These are phyloP conservation scores for Acronicta alni DNA, from an alignment of 2,888 invertebrate species.

Conservation along the genomic window DNA sequence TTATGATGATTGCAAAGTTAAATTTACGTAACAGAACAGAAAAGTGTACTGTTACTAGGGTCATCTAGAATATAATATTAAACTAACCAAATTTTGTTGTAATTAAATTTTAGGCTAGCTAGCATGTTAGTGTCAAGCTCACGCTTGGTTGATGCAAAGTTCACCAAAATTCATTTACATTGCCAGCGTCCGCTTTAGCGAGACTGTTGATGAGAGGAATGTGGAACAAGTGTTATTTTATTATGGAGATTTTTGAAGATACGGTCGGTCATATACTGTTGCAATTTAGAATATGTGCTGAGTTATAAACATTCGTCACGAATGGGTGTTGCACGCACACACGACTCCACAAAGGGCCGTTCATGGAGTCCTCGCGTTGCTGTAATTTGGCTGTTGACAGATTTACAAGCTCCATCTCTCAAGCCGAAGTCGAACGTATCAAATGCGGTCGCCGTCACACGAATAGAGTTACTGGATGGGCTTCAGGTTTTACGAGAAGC, in stretches of 20 bases:
- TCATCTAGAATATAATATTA: constrained; percentile 17
- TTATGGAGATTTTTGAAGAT: constrained; percentile 5
- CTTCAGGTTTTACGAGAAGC: constrained; percentile 57
- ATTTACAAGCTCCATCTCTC: constrained; percentile 76
- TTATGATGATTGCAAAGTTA: background rate
- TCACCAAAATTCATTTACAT: constrained; percentile 44
- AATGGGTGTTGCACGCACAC: constrained; percentile 62
- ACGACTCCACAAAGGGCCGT: constrained; percentile 62
- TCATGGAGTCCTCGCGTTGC: constrained; percentile 66
- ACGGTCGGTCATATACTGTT: constrained; percentile 14
- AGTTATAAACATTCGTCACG: constrained; percentile 55
- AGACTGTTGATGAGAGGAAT: background rate
- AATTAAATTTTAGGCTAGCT: constrained; percentile 38
- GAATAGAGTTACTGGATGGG: constrained; percentile 59
- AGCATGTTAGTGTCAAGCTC: constrained; percentile 39
- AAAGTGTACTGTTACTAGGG: background rate
- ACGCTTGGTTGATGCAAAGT: constrained; percentile 40
- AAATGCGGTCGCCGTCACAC: constrained; percentile 52
- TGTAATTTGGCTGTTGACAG: constrained; percentile 81
- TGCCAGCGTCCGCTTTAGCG: constrained; percentile 17
- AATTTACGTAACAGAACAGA: background rate
- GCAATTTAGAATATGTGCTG: constrained; percentile 35
- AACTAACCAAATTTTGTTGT: constrained; percentile 35
- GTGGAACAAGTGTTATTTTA: constrained; percentile 5
- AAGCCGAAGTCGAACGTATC: constrained; percentile 58